Evolutionary conservation across 2,797 vertebrate species (phyloP).

Genomic region (Ceryle rudis): DNA sequence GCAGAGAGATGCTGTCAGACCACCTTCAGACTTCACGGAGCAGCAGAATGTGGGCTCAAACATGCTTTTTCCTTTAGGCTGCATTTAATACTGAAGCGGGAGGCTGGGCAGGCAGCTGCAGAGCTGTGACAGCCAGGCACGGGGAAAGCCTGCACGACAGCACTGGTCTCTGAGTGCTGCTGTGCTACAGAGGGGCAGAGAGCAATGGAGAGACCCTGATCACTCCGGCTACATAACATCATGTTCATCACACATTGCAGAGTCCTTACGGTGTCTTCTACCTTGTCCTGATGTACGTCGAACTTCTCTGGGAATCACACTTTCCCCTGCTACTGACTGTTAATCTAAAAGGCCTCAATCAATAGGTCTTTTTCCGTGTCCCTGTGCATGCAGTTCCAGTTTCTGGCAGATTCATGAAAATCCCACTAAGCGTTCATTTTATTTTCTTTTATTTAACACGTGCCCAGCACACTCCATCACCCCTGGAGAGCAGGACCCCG

Average conservation of each 20-base stretch:
- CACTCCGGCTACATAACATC: neutral
- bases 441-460: neutral
- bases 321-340: accelerated
- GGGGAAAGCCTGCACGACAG: neutral
- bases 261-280: neutral
- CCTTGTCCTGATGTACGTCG: neutral
- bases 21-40: neutral
- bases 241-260: accelerated
- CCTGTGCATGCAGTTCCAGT: neutral
- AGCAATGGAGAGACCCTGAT: neutral
- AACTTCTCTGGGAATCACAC: neutral
- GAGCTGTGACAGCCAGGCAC: neutral
- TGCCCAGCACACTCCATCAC: neutral
- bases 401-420: neutral
- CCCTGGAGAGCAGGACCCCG: accelerated
- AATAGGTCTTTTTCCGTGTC: neutral
- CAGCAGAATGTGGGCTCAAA: neutral
- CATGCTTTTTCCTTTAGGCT: neutral
- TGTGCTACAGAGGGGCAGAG: neutral
- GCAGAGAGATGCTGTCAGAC: neutral
- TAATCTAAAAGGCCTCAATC: neutral
- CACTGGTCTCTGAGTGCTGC: neutral
- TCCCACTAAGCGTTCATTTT: neutral
- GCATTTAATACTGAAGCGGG: neutral
- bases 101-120: neutral